These are phyloP conservation scores for Cephalotes varians DNA, from an alignment of 2,888 invertebrate genomes.

Conservation along the genomic window DNA sequence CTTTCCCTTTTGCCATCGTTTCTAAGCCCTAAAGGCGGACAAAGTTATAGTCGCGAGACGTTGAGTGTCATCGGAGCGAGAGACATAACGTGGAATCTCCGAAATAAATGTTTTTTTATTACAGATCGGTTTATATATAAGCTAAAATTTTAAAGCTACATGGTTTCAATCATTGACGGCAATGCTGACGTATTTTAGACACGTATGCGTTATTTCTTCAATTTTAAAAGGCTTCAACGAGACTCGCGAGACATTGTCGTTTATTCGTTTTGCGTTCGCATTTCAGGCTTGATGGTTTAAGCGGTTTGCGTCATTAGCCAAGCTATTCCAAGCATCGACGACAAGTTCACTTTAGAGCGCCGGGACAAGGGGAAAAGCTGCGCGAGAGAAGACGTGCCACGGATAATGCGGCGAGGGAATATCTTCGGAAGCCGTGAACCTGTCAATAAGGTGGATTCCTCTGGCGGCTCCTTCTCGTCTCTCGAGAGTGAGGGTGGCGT, in stretches of 20 bases:
- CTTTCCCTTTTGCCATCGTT: conserved; percentile 37
- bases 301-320: conserved; percentile 32
- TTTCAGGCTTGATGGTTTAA: conserved; percentile 11
- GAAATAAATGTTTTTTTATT: conserved; percentile 3
- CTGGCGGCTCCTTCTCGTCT: conserved; percentile 67
- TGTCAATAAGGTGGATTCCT: conserved; percentile 81
- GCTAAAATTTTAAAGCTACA: neutral
- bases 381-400: conserved; percentile 63
- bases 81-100: neutral
- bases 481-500: conserved; percentile 66
- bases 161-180: neutral
- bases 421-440: conserved; percentile 80
- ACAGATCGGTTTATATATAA: neutral
- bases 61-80: conserved; percentile 4
- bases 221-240: neutral
- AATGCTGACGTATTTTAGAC: neutral
- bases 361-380: conserved; percentile 15
- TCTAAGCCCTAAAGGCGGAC: conserved; percentile 24
- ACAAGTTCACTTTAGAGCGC: conserved; percentile 51
- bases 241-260: neutral
- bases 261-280: neutral
- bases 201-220: neutral
- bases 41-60: conserved; percentile 29
- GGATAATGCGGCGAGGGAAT: conserved; percentile 70
- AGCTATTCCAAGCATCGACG: conserved; percentile 60